phyloP scores from a whole-genome alignment of 2,888 invertebrate species.

The Tipula vernalis region DNA sequence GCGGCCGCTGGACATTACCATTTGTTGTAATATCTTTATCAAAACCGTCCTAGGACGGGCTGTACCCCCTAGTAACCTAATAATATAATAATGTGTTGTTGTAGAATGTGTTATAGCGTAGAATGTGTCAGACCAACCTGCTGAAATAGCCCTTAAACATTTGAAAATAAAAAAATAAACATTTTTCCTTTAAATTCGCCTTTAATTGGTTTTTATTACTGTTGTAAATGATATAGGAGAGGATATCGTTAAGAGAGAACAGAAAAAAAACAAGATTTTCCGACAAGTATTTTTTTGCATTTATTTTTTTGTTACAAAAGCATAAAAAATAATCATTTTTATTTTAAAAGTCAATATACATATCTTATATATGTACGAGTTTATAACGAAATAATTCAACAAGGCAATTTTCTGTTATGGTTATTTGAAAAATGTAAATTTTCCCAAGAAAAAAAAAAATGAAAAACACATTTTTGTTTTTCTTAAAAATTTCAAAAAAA shows the following conservation, averaged over 20 bases:
- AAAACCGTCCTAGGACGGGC: too few relatives aligned
- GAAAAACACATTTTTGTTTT: background rate
- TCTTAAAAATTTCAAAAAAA: background rate
- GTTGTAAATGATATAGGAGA: background rate
- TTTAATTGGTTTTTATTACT: background rate
- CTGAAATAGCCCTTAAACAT: background rate
- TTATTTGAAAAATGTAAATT: conserved; percentile 4
- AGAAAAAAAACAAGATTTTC: background rate
- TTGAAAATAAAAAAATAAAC: background rate
- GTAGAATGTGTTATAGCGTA: too few relatives aligned
- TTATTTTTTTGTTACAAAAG: background rate
- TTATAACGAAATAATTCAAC: background rate
- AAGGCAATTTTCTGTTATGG: conserved; percentile 4
- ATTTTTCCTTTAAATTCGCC: background rate
- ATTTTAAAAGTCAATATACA: conserved; percentile 4
- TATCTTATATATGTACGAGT: background rate
- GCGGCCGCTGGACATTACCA: too few relatives aligned
- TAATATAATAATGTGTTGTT: too few relatives aligned
- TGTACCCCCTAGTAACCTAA: too few relatives aligned
- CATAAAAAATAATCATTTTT: conserved; percentile 4
- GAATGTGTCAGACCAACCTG: too few relatives aligned
- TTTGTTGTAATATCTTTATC: too few relatives aligned
- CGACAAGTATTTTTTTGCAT: background rate
- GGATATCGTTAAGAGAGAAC: background rate
- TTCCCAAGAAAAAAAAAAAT: background rate